phyloP scores from a whole-genome alignment of 2,797 vertebrate species.

The Cyclopterus lumpus region DNA sequence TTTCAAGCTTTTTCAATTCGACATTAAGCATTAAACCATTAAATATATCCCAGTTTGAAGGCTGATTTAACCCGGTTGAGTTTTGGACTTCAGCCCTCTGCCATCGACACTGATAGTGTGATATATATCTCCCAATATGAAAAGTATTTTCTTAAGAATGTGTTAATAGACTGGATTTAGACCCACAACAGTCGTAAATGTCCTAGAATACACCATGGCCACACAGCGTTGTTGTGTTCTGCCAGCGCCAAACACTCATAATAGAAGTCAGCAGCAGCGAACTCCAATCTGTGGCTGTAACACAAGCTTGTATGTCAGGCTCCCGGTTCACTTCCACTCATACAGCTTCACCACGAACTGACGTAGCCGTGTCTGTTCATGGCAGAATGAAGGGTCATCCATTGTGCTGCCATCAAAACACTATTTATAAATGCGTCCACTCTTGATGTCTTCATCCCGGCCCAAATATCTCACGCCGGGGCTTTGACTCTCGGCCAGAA shows the following conservation, averaged over 20 bases:
- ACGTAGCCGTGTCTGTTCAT: constrained; percentile 45
- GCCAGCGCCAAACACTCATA: constrained; percentile 48
- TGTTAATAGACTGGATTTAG: constrained; percentile 36
- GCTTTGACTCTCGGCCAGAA: constrained; percentile 61
- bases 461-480: constrained; percentile 56
- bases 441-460: constrained; percentile 67
- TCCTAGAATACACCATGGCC: constrained; percentile 49
- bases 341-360: constrained; percentile 27
- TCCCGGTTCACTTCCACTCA: constrained; percentile 50
- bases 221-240: constrained; percentile 42
- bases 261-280: constrained; percentile 51
- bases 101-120: neutral
- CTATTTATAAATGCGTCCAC: constrained; percentile 57
- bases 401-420: constrained; percentile 45
- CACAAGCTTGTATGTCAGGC: constrained; percentile 51
- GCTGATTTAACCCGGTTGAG: neutral
- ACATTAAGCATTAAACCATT: neutral
- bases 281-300: constrained; percentile 44
- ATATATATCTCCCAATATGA: constrained; percentile 20
- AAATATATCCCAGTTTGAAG: constrained; percentile 2
- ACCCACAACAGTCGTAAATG: constrained; percentile 37
- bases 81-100: constrained; percentile 19
- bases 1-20: neutral
- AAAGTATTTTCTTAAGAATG: constrained; percentile 6
- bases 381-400: constrained; percentile 28